Evolutionary conservation across 2,797 vertebrate genomes (phyloP).

Genomic region (Phrynocephalus forsythii): DNA sequence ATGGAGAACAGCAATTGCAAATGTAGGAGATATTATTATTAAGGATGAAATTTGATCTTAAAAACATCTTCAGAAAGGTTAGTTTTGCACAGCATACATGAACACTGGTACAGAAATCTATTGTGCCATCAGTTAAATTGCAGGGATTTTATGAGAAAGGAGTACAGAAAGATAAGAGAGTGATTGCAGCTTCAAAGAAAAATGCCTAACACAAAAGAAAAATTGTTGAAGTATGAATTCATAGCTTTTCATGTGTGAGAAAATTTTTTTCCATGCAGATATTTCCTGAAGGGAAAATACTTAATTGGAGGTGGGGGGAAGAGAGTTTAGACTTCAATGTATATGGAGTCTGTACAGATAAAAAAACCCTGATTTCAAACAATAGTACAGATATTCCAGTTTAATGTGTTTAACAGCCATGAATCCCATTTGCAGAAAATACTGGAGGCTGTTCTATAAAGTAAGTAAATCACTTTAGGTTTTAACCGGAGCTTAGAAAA

Average conservation of each 20-base stretch:
- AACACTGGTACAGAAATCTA: background rate
- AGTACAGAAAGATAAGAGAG: background rate
- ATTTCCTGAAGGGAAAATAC: conserved; percentile 36
- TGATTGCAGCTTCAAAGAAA: conserved; percentile 51
- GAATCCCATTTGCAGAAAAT: background rate
- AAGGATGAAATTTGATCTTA: background rate
- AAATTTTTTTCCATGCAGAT: background rate
- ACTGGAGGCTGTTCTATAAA: background rate
- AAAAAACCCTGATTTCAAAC: background rate
- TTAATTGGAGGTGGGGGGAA: background rate
- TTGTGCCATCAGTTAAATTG: conserved; percentile 18
- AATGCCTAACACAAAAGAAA: conserved; percentile 34
- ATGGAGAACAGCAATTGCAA: background rate
- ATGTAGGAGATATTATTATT: background rate
- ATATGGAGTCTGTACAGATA: rapidly evolving
- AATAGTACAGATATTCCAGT: background rate
- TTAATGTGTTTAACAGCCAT: background rate
- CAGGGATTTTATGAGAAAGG: background rate
- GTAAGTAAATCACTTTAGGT: background rate
- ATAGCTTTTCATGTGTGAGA: conserved; percentile 30
- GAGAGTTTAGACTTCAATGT: conserved; percentile 21
- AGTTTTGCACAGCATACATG: rapidly evolving
- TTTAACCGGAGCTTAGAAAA: background rate
- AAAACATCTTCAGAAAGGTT: background rate
- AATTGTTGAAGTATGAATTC: conserved; percentile 50